Base-by-base conservation (phyloP, 2,888 invertebrate species). In the Allolobophora icterica region DNA sequence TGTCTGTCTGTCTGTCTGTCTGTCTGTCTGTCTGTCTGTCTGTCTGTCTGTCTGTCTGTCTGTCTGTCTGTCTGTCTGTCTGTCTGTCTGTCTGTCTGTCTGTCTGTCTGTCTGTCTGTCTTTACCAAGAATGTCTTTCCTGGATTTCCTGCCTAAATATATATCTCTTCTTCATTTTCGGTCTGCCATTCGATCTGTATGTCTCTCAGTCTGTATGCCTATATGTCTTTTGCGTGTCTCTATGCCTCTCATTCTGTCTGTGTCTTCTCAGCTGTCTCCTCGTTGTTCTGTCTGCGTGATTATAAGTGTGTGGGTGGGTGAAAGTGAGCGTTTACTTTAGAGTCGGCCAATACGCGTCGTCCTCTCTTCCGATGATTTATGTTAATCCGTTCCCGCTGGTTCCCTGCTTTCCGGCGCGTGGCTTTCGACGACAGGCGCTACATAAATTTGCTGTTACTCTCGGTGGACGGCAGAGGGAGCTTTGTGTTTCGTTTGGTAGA, bases 291-390 rank as follows among this genome's bases (percentile, higher is more conserved):
- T 71, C 4, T 52, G 52, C 2, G n/a, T n/a, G 17, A 2, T n/a
- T n/a, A 1, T 30, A 71, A 71, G 30, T 71, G 71, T 71, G 30
- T 71, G 71, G 6, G 71, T 71, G 71, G 30, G n/a, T 71, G 71
- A 13, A 71, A 71, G 71, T 71, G 30, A n/a, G n/a, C 71, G 71
- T 71, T 71, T 71, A 71, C 71, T 71, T 71, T 30, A n/a, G 30
- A 71, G 71, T n/a, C 71, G 8, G n/a, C 71, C 71, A n/a, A 71
- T 58, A 24, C 1, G n/a, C 71, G 71, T n/a, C 71, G 71, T 71
- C 71, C 71, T 71, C 71, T 71, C n/a, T 71, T 71, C n/a, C n/a
- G 71, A 71, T 71, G 71, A 71, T 71, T 71, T 71, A 71, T 71
- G 71, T 13, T 71, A 71, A 71, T 71, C 71, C 71, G n/a, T 17